Conservation (phyloP, 1,140 invertebrate species). For the Drosophila sturtevanti region DNA sequence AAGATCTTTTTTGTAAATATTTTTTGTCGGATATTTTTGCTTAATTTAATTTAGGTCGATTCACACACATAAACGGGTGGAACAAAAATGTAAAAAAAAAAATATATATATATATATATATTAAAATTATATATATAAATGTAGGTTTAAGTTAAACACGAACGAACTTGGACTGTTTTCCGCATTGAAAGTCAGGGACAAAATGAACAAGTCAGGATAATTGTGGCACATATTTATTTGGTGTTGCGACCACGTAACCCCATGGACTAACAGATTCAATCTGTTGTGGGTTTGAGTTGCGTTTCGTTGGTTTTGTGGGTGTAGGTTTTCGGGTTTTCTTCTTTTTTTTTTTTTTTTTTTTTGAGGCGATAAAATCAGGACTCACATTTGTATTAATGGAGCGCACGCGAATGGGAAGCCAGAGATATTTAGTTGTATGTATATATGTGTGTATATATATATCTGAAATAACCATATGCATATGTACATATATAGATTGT, state of each 20-base stretch:
- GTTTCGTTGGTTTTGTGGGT: background rate
- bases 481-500: no score
- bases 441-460: background rate
- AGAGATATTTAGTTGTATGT: background rate
- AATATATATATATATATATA: no score
- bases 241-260: conserved; percentile 36
- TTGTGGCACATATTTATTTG: conserved; percentile 63
- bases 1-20: conserved; percentile 52
- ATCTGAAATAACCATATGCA: no score
- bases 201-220: conserved; percentile 60
- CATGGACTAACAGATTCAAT: conserved; percentile 30
- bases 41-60: conserved; percentile 65
- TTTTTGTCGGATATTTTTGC: conserved; percentile 28
- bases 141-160: background rate
- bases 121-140: conserved; percentile 7
- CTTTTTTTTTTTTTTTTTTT: conserved; percentile 1
- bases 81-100: conserved; percentile 13
- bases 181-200: conserved; percentile 49
- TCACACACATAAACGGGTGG: conserved; percentile 21
- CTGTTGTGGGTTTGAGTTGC: background rate
- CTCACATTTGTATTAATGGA: conserved; percentile 55
- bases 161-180: conserved; percentile 30
- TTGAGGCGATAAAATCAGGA: conserved; percentile 54
- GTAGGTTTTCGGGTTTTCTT: background rate
- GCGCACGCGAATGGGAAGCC: conserved; percentile 47